These are phyloP conservation scores for Cosmia pyralina DNA, from an alignment of 2,888 invertebrate genomes.

Conservation along the genomic window DNA sequence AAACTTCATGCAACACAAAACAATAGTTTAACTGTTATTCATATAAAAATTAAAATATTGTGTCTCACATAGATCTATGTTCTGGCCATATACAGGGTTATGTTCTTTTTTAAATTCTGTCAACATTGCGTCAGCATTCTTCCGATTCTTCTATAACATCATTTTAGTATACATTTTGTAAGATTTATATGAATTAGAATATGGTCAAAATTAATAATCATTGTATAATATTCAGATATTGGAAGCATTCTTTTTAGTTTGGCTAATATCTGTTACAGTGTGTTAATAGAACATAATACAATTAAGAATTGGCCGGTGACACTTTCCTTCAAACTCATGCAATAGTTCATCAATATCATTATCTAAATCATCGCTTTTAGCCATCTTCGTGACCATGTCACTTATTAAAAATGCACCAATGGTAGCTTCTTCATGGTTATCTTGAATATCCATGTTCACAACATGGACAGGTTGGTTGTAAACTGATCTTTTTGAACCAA, in stretches of 20 bases:
- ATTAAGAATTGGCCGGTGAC: slow-evolving; percentile 96
- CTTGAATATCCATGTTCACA: slow-evolving; percentile 99
- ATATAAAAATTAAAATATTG: slow-evolving; percentile 7
- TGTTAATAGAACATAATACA: slow-evolving; percentile 97
- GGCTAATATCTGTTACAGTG: slow-evolving; percentile 24
- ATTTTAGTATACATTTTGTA: background rate
- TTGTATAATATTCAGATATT: slow-evolving; percentile 32
- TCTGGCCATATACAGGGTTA: background rate
- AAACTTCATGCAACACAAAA: slow-evolving; percentile 21
- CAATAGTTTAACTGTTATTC: slow-evolving; percentile 9
- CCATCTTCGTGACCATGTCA: slow-evolving; percentile 97
- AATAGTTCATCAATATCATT: slow-evolving; percentile 99
- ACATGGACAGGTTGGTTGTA: slow-evolving; percentile 98
- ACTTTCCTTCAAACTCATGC: slow-evolving; percentile 97
- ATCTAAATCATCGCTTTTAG: slow-evolving; percentile 97
- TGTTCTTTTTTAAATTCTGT: background rate
- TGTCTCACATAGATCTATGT: background rate
- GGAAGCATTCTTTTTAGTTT: slow-evolving; percentile 48
- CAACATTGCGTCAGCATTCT: background rate
- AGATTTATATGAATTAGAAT: slow-evolving; percentile 13
- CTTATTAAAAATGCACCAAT: slow-evolving; percentile 99
- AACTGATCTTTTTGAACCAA: slow-evolving; percentile 94
- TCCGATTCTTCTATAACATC: background rate
- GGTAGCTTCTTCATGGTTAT: slow-evolving; percentile 99
- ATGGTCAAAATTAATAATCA: slow-evolving; percentile 20